Evolutionary conservation across 2,888 invertebrate genomes (phyloP).

Genomic region (Neoascia interrupta): DNA sequence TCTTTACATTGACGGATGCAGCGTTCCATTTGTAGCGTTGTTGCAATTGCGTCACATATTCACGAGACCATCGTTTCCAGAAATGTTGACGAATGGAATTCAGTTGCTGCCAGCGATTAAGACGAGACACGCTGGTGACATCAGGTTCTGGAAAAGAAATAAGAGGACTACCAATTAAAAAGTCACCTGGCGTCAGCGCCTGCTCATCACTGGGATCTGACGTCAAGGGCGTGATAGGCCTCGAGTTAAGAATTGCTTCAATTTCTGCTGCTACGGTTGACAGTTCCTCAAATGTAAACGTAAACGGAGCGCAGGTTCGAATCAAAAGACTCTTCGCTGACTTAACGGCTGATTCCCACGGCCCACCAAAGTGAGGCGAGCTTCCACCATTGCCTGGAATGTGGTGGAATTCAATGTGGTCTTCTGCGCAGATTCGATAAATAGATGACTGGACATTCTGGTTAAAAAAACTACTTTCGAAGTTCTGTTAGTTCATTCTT

Average conservation of each 20-base stretch:
- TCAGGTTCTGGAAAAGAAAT: conserved; percentile 29
- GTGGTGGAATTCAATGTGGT: neutral
- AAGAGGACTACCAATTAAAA: conserved; percentile 38
- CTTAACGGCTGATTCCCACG: neutral
- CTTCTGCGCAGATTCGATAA: neutral
- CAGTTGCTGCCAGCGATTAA: conserved; percentile 6
- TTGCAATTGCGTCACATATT: conserved; percentile 18
- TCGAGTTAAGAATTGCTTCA: conserved; percentile 55
- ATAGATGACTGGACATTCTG: neutral
- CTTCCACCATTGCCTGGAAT: neutral
- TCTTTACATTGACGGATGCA: neutral
- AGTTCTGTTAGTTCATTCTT: neutral
- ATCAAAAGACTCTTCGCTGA: neutral
- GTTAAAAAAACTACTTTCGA: neutral
- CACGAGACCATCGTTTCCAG: conserved; percentile 16
- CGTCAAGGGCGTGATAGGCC: conserved; percentile 42
- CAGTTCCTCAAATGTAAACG: neutral
- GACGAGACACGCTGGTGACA: neutral
- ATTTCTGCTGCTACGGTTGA: conserved; percentile 36
- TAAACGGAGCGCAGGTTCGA: neutral
- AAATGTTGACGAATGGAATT: conserved; percentile 11
- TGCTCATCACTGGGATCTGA: conserved; percentile 50
- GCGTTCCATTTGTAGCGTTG: conserved; percentile 7
- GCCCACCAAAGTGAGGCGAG: neutral
- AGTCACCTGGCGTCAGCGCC: conserved; percentile 47